A percentile compares a stretch with the other conserved stretches of the same genome.
These are phyloP conservation scores for Rhegmatorhina hoffmannsi DNA, from an alignment of 2,113 vertebrate species.

Conservation along the genomic window DNA sequence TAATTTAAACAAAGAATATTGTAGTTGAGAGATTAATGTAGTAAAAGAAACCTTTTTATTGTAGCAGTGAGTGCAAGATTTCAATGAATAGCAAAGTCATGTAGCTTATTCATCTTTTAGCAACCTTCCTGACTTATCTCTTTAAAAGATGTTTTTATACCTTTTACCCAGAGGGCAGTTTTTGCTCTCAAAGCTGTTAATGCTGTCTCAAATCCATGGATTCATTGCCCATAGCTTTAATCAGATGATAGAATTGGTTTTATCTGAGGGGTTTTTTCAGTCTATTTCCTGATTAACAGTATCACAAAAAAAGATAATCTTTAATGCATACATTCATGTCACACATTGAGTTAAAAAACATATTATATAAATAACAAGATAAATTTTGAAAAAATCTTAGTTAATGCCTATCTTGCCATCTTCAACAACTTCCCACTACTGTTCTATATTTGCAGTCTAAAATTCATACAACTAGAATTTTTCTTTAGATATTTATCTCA, in stretches of 20 bases:
- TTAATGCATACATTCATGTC: neutral
- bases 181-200: neutral
- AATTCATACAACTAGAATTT: neutral
- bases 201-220: neutral
- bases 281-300: neutral
- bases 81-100: neutral
- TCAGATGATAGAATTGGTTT: neutral
- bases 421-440: neutral
- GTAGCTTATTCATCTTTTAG: neutral
- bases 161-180: neutral
- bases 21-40: neutral
- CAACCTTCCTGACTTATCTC: neutral
- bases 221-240: neutral
- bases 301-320: neutral
- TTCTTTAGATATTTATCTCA: neutral
- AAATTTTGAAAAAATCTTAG: neutral
- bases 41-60: neutral
- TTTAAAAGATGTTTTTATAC: neutral
- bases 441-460: neutral
- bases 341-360: neutral
- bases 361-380: neutral
- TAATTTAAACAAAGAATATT: neutral
- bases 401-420: neutral
- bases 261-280: neutral
- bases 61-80: neutral